These are phyloP conservation scores for Psittacula derbiana DNA, from an alignment of 2,797 vertebrate species.

Conservation along the genomic window DNA sequence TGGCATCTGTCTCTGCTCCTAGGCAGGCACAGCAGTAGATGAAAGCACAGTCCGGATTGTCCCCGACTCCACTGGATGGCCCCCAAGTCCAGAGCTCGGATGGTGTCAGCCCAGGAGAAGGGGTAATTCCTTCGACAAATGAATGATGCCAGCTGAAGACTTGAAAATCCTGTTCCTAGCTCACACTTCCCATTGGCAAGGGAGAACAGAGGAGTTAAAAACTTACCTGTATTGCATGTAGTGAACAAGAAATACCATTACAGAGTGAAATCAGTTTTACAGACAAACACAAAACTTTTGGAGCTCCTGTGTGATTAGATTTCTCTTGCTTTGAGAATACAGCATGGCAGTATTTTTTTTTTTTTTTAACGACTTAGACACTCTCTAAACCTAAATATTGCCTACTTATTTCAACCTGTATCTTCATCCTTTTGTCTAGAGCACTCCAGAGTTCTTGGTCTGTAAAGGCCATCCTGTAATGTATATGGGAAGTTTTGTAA, in stretches of 20 bases:
- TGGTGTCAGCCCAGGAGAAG: background rate
- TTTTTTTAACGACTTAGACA: background rate
- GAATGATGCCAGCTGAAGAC: background rate
- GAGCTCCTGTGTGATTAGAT: background rate
- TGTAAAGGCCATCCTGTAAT: background rate
- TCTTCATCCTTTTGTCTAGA: background rate
- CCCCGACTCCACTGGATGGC: background rate
- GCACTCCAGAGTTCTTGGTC: background rate
- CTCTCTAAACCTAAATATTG: background rate
- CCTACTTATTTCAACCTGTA: background rate
- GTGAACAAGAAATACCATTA: background rate
- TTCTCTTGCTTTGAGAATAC: background rate
- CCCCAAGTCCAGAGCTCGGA: background rate
- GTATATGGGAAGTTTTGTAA: background rate
- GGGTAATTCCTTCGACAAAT: background rate
- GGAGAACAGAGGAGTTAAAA: background rate
- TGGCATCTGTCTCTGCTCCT: background rate
- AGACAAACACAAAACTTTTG: background rate
- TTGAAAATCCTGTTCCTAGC: background rate
- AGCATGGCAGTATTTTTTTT: background rate
- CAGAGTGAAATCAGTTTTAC: background rate
- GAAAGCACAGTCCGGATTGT: background rate
- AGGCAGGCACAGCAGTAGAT: background rate
- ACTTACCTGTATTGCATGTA: background rate
- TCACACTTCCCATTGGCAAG: background rate